Evolutionary conservation across 2,888 invertebrate species (phyloP).

Genomic region (Plemyria rubiginata): DNA sequence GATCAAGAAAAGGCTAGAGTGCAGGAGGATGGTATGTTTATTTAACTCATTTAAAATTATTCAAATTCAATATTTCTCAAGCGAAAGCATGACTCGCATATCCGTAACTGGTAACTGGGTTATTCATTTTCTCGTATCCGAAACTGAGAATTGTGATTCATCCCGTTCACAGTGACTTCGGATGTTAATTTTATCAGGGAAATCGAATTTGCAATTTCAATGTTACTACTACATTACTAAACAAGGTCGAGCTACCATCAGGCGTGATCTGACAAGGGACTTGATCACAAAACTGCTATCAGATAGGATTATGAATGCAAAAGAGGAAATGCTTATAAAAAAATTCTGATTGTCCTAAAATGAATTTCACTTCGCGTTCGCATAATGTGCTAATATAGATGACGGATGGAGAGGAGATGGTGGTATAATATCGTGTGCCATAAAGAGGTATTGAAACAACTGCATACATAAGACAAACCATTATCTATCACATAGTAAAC

Average conservation of each 20-base stretch:
- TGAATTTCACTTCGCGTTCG: too few relatives aligned
- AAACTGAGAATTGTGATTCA: conserved; percentile 35
- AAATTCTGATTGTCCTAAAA: too few relatives aligned
- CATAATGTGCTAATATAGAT: too few relatives aligned
- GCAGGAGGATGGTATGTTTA: neutral
- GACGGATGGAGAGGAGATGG: too few relatives aligned
- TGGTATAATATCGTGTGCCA: too few relatives aligned
- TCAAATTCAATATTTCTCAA: conserved; percentile 14
- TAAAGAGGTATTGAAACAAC: neutral
- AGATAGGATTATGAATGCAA: neutral
- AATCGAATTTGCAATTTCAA: conserved; percentile 30
- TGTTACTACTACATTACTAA: conserved; percentile 4
- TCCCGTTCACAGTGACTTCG: conserved; percentile 25
- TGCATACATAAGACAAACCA: neutral
- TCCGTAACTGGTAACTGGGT: conserved; percentile 35
- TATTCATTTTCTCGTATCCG: conserved; percentile 28
- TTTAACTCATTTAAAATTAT: neutral
- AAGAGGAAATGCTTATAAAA: neutral
- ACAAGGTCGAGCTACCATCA: conserved; percentile 12
- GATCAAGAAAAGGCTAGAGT: neutral
- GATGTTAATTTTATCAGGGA: conserved; percentile 20
- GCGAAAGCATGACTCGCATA: conserved; percentile 21
- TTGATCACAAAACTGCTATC: neutral
- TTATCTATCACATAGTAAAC: neutral
- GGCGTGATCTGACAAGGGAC: neutral